Percentiles rank a stretch among this genome's conserved stretches.
Conservation (phyloP, 2,888 invertebrate genomes). For the Callinectes sapidus region DNA sequence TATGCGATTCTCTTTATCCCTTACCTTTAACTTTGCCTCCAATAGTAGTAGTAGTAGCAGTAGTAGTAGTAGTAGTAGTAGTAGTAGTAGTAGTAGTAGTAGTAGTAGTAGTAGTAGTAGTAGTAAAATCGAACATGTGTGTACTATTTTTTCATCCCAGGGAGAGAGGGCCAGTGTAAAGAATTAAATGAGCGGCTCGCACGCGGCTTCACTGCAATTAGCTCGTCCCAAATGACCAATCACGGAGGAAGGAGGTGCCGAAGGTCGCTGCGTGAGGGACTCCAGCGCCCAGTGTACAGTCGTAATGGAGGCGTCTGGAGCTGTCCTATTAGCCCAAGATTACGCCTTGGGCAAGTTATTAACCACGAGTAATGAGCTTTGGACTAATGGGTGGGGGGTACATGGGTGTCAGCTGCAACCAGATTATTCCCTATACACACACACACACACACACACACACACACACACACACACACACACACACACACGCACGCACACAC, state of each 20-base stretch:
- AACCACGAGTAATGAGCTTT: constrained; percentile 25
- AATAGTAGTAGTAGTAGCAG: neutral
- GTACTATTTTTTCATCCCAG: neutral
- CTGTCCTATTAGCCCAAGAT: constrained; percentile 21
- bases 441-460: constrained; percentile 23
- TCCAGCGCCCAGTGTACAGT: constrained; percentile 14
- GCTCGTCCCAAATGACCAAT: constrained; percentile 25
- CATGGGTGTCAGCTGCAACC: neutral
- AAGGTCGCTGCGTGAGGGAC: neutral
- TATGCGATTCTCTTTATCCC: neutral
- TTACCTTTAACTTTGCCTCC: neutral
- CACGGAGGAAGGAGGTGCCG: neutral
- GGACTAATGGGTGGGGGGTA: neutral
- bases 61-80: neutral
- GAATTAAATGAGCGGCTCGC: constrained; percentile 10
- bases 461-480: constrained; percentile 9
- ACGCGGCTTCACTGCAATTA: constrained; percentile 1
- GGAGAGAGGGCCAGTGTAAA: neutral
- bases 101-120: neutral
- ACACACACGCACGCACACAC: constrained; percentile 4
- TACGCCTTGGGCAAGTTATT: constrained; percentile 11
- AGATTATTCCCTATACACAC: neutral
- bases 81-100: neutral
- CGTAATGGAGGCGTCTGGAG: constrained; percentile 12
- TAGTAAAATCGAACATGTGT: neutral